Base-by-base conservation (phyloP, 2,888 invertebrate species). In the Drosophila tripunctata region DNA sequence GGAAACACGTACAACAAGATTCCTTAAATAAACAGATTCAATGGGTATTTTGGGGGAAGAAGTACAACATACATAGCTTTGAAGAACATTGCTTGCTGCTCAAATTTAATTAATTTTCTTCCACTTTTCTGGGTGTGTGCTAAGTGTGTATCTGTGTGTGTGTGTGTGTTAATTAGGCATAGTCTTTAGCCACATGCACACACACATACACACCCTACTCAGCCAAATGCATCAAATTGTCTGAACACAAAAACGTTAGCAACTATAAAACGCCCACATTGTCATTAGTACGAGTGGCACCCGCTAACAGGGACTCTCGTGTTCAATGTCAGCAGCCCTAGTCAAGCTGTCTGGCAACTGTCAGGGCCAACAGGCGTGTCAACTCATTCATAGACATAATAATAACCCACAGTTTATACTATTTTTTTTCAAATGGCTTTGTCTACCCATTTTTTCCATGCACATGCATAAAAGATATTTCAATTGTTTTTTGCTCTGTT, bases 1-100 rank as follows among this genome's bases (percentile, higher is more conserved):
- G 87, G 87, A 88, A 86, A 83, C 83, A 84, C 88, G 83, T 84
- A 86, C 81, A 45, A 86, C 81, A 45, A 69, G 64, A 80, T 80
- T 67, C 57, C 82, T 74, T 71, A 82, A 75, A 82, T 83, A 73
- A 75, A 85, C 62, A 67, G 54, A 33, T 30, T 14, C 8, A 14
- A 44, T 7, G 27, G 10, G 27, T 2, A 27, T 10, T 22, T 22
- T 27, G 5, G 30, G 12, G 48, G 21, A 1, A 38, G 38, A 21
- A 33, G 51, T 22, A 19, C 52, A n/a, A n/a, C n/a, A n/a, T n/a
- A n/a, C n/a, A n/a, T n/a, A n/a, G n/a, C 54, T 19, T 40, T 61
- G 45, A 50, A 48, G 54, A 10, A 10, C 27, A 27, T 44, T 58
- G 24, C 15, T 27, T 41, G 35, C 15, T 31, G 24, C 27, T 63